Evolutionary conservation across 2,113 vertebrate genomes (phyloP).

Genomic region (Salvelinus sp.): DNA sequence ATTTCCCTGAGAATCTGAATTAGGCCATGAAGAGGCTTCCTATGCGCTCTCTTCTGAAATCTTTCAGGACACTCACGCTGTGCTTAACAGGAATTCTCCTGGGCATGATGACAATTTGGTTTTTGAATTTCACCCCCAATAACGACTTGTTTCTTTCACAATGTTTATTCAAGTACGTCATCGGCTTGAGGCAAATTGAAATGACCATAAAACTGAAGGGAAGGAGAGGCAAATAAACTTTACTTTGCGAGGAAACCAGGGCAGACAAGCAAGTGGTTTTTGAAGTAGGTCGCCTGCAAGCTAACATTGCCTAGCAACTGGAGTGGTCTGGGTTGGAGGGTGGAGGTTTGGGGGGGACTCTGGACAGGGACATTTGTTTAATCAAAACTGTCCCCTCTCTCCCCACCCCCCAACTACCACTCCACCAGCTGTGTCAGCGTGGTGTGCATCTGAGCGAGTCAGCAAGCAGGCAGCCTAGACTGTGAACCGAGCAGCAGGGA

Average conservation of each 20-base stretch:
- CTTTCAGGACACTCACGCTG: neutral
- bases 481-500: neutral
- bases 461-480: conserved; percentile 9
- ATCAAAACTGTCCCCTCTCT: neutral
- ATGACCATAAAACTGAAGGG: neutral
- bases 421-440: conserved; percentile 23
- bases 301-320: conserved; percentile 34
- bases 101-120: neutral
- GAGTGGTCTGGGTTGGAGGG: neutral
- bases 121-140: neutral
- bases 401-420: neutral
- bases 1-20: neutral
- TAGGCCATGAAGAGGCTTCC: neutral
- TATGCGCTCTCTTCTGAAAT: neutral
- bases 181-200: neutral
- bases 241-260: conserved; percentile 10
- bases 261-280: conserved; percentile 9
- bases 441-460: conserved; percentile 8
- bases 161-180: neutral
- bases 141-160: neutral
- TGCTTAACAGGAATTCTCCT: neutral
- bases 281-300: conserved; percentile 33
- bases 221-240: neutral
- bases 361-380: conserved; percentile 7
- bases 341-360: neutral